phyloP scores from a whole-genome alignment of 2,797 vertebrate species.

The Pseudochaenichthys georgianus region DNA sequence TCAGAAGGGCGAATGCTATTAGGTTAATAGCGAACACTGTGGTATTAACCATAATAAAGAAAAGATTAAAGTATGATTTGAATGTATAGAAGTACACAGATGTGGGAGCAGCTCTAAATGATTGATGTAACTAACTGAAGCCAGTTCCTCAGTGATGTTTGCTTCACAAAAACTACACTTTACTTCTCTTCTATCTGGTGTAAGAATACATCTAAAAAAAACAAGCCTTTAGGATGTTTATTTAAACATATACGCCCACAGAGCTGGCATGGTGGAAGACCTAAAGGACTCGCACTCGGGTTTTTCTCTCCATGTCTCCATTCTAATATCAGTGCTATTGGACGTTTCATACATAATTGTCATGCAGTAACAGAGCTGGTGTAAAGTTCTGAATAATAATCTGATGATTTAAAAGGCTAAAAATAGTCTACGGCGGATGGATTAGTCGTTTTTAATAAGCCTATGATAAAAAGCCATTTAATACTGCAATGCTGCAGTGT shows the following conservation, averaged over 20 bases:
- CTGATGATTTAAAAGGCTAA: constrained; percentile 9
- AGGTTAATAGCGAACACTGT: not conserved
- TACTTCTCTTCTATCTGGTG: constrained; percentile 26
- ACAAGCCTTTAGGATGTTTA: constrained; percentile 33
- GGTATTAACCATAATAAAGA: not conserved
- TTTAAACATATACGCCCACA: constrained; percentile 62
- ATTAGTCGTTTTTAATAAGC: constrained; percentile 39
- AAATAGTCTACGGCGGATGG: constrained; percentile 10
- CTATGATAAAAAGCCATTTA: constrained; percentile 70
- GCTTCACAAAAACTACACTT: constrained; percentile 32
- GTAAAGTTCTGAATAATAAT: not conserved
- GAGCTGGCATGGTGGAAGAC: constrained; percentile 46
- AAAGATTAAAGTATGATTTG: constrained; percentile 13
- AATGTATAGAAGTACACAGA: constrained; percentile 29
- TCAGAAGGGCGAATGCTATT: not conserved
- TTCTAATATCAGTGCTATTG: constrained; percentile 20
- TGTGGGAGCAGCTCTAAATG: constrained; percentile 15
- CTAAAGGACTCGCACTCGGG: constrained; percentile 35
- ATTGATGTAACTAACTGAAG: constrained; percentile 20
- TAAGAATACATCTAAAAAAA: constrained; percentile 13
- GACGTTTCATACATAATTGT: constrained; percentile 21
- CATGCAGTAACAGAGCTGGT: constrained; percentile 25
- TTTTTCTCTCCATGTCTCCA: constrained; percentile 24
- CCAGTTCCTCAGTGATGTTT: constrained; percentile 16
- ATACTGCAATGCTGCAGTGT: constrained; percentile 60